Evolutionary conservation across 2,113 vertebrate species (phyloP), one percentile per base, ranked within the genome.

Genomic region (Gnathonemus longibarbis): DNA sequence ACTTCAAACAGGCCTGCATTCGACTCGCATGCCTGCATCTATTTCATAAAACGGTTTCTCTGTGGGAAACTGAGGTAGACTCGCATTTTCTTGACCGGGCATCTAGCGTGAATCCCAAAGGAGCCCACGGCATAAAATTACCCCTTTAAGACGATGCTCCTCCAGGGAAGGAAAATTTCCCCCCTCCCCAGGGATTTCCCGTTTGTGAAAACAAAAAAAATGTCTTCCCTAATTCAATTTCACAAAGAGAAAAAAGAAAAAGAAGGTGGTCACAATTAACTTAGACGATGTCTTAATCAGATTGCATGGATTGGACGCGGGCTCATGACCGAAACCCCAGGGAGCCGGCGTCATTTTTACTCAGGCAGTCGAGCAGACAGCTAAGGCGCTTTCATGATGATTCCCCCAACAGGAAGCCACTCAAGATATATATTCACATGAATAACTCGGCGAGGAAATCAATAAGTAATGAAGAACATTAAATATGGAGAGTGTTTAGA

Each of bases 231-330:
- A 93, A 93, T 93, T 92, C 84, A 31, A 90, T 90, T 90, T 91
- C 91, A 93, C 91, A 91, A 89, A 92, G 91, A 91, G 56, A 56
- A 74, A 70, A 80, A 89, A 89, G 11, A 62, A 90, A 88, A 90
- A 90, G 91, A 91, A 90, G 90, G 91, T 90, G 90, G 83, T 46
- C 90, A 90, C 92, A 90, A 93, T 92, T 91, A 93, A 93, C 91
- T 90, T 89, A 80, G 91, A 92, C 91, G 90, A 88, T 89, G 89
- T 91, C 92, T 90, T 92, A 93, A 93, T 93, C 91, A 90, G 91
- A 90, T 93, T 93, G 90, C 90, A 77, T 70, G 48, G 91, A 91
- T 90, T 89, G 88, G 88, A 88, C 89, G 85, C 91, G 52, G 88
- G 89, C 84, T 92, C 62, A 3, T 70, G 35, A 46, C 85, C 49